A percentile compares a stretch with the other conserved stretches of the same genome.
Evolutionary conservation across 2,797 vertebrate species (phyloP).

Genomic region (Iguana delicatissima): DNA sequence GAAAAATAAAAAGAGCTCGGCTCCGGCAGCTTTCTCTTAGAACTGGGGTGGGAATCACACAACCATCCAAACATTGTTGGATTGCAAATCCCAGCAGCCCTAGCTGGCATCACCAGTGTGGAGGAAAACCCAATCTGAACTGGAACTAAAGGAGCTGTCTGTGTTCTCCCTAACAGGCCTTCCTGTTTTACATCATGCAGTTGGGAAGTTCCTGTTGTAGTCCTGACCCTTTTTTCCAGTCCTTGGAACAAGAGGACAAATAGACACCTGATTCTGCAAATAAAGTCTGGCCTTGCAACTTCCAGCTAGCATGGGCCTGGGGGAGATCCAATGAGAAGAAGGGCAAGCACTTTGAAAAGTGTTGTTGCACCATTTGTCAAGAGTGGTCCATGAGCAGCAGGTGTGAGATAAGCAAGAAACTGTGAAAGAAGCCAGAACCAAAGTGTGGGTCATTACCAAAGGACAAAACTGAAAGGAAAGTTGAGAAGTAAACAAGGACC

Average conservation of each 20-base stretch:
- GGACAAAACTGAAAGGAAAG: not conserved
- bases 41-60: no score
- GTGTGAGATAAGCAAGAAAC: not conserved
- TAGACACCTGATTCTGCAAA: not conserved
- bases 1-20: no score
- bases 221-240: not conserved
- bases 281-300: not conserved
- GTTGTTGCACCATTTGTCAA: not conserved
- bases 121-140: no score
- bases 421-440: not conserved
- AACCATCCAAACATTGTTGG: no score
- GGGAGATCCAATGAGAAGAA: not conserved
- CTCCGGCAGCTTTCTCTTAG: no score
- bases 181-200: no score
- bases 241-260: not conserved
- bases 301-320: not conserved
- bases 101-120: no score
- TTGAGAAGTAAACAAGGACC: not conserved
- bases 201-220: no score
- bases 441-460: not conserved
- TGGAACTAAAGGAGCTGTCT: no score
- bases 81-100: no score
- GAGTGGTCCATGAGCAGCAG: not conserved
- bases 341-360: not conserved
- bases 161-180: no score